Conservation (phyloP, 1,140 invertebrate species). For the Scaptomyza graminum region DNA sequence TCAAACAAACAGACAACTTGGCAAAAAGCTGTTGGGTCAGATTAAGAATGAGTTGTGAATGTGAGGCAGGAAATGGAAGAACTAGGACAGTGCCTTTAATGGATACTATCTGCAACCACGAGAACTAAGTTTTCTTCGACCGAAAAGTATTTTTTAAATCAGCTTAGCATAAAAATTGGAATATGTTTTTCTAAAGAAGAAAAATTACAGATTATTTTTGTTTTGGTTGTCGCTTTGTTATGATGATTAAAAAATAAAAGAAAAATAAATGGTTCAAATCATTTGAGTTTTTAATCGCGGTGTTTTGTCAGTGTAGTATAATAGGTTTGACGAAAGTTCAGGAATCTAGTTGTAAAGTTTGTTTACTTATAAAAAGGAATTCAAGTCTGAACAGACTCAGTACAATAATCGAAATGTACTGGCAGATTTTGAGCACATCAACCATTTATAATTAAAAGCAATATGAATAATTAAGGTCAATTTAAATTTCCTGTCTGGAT, state of each 20-base stretch:
- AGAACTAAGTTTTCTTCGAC: no score
- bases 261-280: no score
- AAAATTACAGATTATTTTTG: no score
- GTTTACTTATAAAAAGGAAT: slow-evolving; percentile 45
- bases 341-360: slow-evolving; percentile 1
- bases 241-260: no score
- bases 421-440: slow-evolving; percentile 11
- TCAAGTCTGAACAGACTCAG: slow-evolving; percentile 45
- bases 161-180: no score
- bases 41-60: slow-evolving; percentile 13
- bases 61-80: not conserved
- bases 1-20: slow-evolving; percentile 37
- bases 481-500: slow-evolving; percentile 4
- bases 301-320: no score
- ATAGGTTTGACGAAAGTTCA: no score
- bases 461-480: slow-evolving; percentile 54
- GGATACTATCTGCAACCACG: not conserved
- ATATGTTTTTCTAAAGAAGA: no score
- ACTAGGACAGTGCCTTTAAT: not conserved
- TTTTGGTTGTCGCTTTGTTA: no score
- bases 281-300: no score
- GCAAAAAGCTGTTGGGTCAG: slow-evolving; percentile 20
- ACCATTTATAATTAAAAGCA: slow-evolving; percentile 52
- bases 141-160: no score
- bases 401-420: slow-evolving; percentile 15